phyloP scores from a whole-genome alignment of 2,113 vertebrate species.

The Ictalurus punctatus region DNA sequence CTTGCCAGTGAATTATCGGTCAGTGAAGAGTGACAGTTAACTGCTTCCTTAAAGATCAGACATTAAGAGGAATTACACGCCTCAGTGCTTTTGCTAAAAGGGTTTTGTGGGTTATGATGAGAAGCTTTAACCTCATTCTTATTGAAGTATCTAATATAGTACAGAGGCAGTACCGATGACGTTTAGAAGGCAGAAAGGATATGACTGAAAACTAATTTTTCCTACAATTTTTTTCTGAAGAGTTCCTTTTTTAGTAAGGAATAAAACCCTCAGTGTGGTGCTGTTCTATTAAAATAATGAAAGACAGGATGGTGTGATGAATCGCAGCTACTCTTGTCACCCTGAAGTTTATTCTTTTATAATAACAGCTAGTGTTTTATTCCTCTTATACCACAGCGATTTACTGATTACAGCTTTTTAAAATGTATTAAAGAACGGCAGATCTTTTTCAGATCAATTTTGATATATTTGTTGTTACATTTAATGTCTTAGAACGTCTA shows the following conservation, averaged over 20 bases:
- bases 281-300: no score
- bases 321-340: neutral
- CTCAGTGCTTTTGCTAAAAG: neutral
- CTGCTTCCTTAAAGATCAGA: neutral
- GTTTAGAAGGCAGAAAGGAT: neutral
- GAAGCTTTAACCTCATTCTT: neutral
- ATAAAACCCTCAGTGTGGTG: no score
- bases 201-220: neutral
- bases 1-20: neutral
- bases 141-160: neutral
- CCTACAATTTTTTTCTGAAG: no score
- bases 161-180: neutral
- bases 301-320: neutral
- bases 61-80: neutral
- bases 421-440: neutral
- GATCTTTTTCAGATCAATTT: neutral
- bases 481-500: no score
- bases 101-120: neutral
- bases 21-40: neutral
- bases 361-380: neutral
- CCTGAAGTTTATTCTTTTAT: neutral
- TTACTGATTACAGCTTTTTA: neutral
- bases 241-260: no score
- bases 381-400: neutral
- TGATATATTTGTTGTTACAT: no score